phyloP scores from a whole-genome alignment of 1,140 invertebrate species.

The Zophobas morio region DNA sequence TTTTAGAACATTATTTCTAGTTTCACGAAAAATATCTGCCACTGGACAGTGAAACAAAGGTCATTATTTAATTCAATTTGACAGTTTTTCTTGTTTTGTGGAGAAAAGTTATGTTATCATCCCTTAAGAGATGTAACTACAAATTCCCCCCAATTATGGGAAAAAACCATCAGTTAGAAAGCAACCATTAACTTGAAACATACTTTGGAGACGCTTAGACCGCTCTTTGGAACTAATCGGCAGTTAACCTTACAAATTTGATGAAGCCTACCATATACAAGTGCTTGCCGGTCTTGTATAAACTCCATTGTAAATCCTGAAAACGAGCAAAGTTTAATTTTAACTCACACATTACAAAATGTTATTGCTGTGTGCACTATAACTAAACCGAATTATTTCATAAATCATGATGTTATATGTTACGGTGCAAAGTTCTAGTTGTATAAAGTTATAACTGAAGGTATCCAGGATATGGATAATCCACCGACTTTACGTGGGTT shows the following conservation, averaged over 20 bases:
- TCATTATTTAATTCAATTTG: too few relatives aligned
- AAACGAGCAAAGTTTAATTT: conserved; percentile 7
- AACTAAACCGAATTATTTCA: conserved; percentile 12
- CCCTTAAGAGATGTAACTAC: background rate
- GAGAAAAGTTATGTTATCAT: too few relatives aligned
- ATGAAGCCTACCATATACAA: conserved; percentile 3
- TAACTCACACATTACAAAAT: background rate
- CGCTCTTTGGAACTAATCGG: conserved; percentile 11
- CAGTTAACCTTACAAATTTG: conserved; percentile 21
- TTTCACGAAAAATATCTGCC: too few relatives aligned
- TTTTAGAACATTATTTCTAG: too few relatives aligned
- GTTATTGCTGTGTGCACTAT: background rate
- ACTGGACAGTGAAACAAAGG: too few relatives aligned
- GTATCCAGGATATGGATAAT: conserved; percentile 19
- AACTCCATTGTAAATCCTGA: background rate
- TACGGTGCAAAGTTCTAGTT: background rate
- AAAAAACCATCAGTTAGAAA: background rate
- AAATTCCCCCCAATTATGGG: conserved; percentile 15
- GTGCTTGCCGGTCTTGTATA: background rate
- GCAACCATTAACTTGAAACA: background rate
- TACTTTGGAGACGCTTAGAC: conserved; percentile 3
- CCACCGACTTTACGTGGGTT: conserved; percentile 13
- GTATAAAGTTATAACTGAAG: background rate
- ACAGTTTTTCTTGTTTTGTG: too few relatives aligned
- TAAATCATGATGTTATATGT: conserved; percentile 22